Evolutionary conservation across 2,113 vertebrate species (phyloP).

Genomic region (Natator depressus): DNA sequence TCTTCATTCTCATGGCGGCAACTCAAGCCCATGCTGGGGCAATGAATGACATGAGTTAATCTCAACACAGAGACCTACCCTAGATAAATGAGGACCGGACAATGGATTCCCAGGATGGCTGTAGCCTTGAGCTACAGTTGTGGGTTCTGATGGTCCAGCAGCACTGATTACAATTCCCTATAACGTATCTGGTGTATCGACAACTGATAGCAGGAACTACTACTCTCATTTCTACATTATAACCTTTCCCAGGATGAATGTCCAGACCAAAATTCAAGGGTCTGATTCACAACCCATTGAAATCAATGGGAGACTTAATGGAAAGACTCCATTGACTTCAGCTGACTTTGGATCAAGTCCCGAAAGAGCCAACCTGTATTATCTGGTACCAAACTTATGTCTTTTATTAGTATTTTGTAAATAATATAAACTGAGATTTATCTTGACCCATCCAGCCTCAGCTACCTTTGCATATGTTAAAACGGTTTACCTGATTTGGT

Average conservation of each 20-base stretch:
- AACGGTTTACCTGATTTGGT: neutral
- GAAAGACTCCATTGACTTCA: neutral
- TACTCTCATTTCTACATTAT: neutral
- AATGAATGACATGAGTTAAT: neutral
- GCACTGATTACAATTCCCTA: neutral
- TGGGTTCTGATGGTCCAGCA: neutral
- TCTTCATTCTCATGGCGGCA: neutral
- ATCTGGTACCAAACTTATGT: neutral
- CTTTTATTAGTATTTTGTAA: neutral
- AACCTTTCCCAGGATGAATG: neutral
- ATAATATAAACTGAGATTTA: neutral
- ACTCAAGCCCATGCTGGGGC: neutral
- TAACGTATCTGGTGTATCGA: neutral
- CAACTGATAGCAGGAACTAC: neutral
- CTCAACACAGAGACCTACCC: neutral
- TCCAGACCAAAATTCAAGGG: neutral
- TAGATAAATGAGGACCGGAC: neutral
- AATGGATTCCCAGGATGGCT: neutral
- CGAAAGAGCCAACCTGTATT: neutral
- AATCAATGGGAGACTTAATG: neutral
- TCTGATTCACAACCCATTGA: neutral
- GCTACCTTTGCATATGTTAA: neutral
- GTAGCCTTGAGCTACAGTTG: neutral
- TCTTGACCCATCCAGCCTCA: neutral
- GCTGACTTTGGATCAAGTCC: rapidly evolving